Base-by-base conservation (phyloP, 2,888 invertebrate species). In the Nycteola revayana region DNA sequence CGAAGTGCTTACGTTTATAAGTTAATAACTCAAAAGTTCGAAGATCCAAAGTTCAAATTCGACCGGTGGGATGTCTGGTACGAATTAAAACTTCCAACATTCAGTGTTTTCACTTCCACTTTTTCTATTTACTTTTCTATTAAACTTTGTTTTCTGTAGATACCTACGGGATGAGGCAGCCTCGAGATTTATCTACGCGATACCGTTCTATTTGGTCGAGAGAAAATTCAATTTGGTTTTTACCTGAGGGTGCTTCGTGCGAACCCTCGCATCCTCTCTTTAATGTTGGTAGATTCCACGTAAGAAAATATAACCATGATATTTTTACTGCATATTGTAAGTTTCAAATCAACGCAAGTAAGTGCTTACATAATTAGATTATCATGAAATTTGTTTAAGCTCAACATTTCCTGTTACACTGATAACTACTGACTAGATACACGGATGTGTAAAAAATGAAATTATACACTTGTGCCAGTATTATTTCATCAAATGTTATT, bases 201-300 rank as follows among this genome's bases (percentile, higher is more conserved):
- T 82, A 85, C 74, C 80, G 75, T 76, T 79, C 75, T 77, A 73
- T 82, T 82, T 76, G 76, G 75, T 63, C 65, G 76, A 75, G 75
- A 70, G 81, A 75, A 78, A 82, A 84, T 85, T 85, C 84, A 84
- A 86, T 86, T 86, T 84, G 73, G 80, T 83, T 83, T 85, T 81
- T 81, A 83, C 83, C 82, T 81, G 79, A 75, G 79, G 85, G 80
- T 74, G 74, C 68, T 69, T 59, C 64, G 72, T 66, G 71, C 68
- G 67, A 72, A 75, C 79, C 76, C 76, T 75, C 76, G 70, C 67
- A 70, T 73, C 64, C 66, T 73, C 70, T 61, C 66, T 72, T 72
- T 78, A 75, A 77, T 75, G 71, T 78, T 72, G 72, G 68, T 67
- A 66, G 68, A 71, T 77, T 71, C 64, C 68, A 65, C 53, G 62